Percentiles rank a stretch among this genome's conserved stretches.
These are phyloP conservation scores for Neopipo cinnamomea DNA, from an alignment of 2,113 vertebrate genomes.

Conservation along the genomic window DNA sequence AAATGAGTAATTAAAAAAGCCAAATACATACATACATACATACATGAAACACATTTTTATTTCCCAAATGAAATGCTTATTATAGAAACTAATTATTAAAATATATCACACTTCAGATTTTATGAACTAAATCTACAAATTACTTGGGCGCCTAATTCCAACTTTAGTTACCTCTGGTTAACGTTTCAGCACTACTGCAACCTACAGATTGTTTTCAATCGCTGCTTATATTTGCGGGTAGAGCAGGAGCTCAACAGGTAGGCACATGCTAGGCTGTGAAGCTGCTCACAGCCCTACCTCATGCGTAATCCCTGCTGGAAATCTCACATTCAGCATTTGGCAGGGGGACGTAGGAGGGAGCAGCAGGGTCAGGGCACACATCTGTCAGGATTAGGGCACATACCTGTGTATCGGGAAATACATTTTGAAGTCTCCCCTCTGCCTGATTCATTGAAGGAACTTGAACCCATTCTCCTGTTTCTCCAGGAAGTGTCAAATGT, in stretches of 20 bases:
- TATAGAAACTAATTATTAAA: slow-evolving; percentile 13
- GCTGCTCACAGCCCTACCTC: neutral
- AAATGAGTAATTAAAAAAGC: slow-evolving; percentile 34
- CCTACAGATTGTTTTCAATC: neutral
- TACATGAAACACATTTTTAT: slow-evolving; percentile 20
- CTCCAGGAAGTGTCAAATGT: neutral
- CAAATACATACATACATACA: neutral
- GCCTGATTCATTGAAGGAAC: neutral
- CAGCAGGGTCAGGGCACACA: neutral
- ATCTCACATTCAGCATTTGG: neutral
- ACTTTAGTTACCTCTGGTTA: neutral
- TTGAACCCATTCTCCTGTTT: slow-evolving; percentile 7
- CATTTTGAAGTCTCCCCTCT: neutral
- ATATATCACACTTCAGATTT: neutral
- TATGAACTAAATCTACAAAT: slow-evolving; percentile 10
- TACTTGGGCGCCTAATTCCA: neutral
- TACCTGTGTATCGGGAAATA: neutral
- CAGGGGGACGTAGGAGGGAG: neutral
- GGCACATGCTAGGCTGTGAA: neutral
- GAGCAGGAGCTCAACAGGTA: neutral
- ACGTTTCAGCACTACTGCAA: neutral
- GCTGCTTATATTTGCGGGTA: neutral
- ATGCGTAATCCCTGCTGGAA: neutral
- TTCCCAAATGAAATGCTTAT: slow-evolving; percentile 30
- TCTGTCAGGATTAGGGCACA: neutral